Conservation (phyloP, 2,888 invertebrate species). For the Drosophila diplacantha region DNA sequence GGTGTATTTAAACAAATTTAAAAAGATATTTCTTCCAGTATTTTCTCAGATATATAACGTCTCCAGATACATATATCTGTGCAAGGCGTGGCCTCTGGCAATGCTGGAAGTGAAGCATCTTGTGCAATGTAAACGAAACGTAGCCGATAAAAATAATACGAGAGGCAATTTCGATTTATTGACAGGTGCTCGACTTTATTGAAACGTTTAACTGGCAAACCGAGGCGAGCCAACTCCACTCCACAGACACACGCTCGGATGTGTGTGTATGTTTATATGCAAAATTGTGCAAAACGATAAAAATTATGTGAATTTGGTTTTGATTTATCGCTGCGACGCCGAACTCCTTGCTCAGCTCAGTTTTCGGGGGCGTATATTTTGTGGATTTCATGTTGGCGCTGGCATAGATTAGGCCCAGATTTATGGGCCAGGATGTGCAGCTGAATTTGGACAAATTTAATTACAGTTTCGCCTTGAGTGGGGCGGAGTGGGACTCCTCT, state of each 20-base stretch:
- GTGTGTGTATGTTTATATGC: constrained; percentile 54
- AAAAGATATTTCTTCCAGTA: not conserved
- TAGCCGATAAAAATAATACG: constrained; percentile 69
- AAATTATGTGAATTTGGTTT: constrained; percentile 63
- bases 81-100: constrained; percentile 56
- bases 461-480: constrained; percentile 45
- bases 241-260: not conserved
- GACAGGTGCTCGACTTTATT: constrained; percentile 74
- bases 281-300: constrained; percentile 67
- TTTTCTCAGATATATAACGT: constrained; percentile 1
- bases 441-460: constrained; percentile 53
- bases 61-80: constrained; percentile 1
- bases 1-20: accelerated
- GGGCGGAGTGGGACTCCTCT: not conserved
- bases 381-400: constrained; percentile 14
- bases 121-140: constrained; percentile 67
- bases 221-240: constrained; percentile 11
- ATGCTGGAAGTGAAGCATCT: constrained; percentile 58
- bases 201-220: constrained; percentile 68
- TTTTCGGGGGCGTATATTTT: not conserved
- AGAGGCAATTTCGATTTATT: constrained; percentile 74
- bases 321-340: constrained; percentile 54
- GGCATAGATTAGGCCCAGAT: constrained; percentile 19
- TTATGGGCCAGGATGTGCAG: constrained; percentile 46
- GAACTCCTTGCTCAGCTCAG: constrained; percentile 2